Evolutionary conservation across 2,797 vertebrate genomes (phyloP), one percentile per base, ranked within the genome.

Genomic region (Distichodus sexfasciatus): DNA sequence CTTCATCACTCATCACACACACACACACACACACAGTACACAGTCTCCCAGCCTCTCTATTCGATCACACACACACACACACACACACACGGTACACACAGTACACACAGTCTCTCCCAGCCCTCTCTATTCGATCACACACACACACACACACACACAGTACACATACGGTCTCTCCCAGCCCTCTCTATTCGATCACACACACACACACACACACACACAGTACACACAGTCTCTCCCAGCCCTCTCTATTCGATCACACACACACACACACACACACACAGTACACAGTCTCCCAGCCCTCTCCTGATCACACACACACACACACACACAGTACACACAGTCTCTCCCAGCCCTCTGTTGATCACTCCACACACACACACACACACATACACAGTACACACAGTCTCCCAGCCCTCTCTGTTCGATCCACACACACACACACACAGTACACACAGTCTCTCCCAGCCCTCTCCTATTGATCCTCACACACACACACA

Each of bases 1-100:
- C 55, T 71, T 12, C 33, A 64, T 79, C 83, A 72, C 73, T 76
- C 78, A 72, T 23, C 44, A 50, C 29, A 17, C n/a, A n/a, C n/a
- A n/a, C n/a, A n/a, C n/a, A 15, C 31, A 53, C 47, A 41, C 6
- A 15, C 6, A 3, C 24, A 19, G n/a, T 28, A 21, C 29, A 24
- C 17, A 36, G 19, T 19, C 23, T n/a, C 17, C 12, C 29, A 14
- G 28, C 9, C 9, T 6, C 26, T 6, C 41, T 47, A 23, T 10
- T 5, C 9, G 9, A 46, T 7, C 3, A 6, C 21, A 5, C 12
- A 55, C 44, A 8, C 5, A 26, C 66, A 50, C 23, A 35, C 15
- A 54, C 6, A 14, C 46, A 19, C 17, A 7, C 17, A 15, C 21
- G 8, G 15, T 10, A 9, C 43, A 21, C 43, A 3, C n/a, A n/a